Conservation (phyloP, 2,113 vertebrate species). For the Sterrhoptilus dennistouni region DNA sequence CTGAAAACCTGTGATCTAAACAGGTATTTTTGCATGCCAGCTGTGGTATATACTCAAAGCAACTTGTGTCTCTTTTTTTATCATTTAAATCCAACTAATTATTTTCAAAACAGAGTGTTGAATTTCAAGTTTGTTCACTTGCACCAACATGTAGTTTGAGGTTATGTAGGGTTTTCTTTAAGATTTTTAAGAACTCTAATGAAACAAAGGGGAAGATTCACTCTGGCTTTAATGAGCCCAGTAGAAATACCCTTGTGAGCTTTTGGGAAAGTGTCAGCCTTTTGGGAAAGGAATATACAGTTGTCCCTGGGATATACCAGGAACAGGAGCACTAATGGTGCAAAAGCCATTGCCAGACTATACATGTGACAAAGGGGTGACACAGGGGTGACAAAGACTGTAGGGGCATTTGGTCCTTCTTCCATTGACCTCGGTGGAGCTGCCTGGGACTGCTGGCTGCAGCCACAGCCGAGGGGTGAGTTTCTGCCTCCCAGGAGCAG, state of each 20-base stretch:
- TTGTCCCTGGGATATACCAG: too few relatives aligned
- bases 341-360: background rate
- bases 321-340: background rate
- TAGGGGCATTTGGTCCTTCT: background rate
- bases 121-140: slow-evolving; percentile 2
- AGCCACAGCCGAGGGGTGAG: background rate
- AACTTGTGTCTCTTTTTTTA: background rate
- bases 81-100: background rate
- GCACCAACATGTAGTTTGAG: background rate
- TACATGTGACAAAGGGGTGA: background rate
- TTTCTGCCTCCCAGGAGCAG: background rate
- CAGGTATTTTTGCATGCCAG: background rate
- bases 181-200: background rate
- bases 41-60: background rate
- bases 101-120: background rate
- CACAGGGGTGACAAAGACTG: background rate
- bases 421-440: rapidly evolving
- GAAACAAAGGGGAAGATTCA: background rate
- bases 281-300: too few relatives aligned
- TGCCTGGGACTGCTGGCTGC: rapidly evolving
- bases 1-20: background rate
- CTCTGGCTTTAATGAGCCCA: background rate
- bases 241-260: background rate
- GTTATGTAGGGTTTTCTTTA: background rate
- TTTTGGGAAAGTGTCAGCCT: background rate